A percentile compares a stretch with the other conserved stretches of the same genome.
Evolutionary conservation across 2,888 invertebrate species (phyloP).

Genomic region (Magallana nippona): DNA sequence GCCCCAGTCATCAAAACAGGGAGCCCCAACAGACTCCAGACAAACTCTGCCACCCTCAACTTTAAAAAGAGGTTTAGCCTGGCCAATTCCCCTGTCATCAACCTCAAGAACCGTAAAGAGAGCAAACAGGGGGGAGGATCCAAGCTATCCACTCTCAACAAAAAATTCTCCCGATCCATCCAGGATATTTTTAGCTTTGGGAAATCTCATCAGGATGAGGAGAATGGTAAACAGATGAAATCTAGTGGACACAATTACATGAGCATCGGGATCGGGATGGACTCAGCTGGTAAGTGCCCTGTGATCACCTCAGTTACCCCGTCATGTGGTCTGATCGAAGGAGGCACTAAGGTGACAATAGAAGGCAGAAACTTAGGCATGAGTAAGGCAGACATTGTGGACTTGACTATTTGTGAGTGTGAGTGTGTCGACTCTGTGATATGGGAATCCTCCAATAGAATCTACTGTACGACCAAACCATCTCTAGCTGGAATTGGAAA

Average conservation of each 20-base stretch:
- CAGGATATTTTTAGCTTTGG: slow-evolving; percentile 73
- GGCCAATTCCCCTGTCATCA: slow-evolving; percentile 41
- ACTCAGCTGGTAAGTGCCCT: slow-evolving; percentile 66
- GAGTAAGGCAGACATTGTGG: slow-evolving; percentile 74
- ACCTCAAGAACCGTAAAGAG: slow-evolving; percentile 51
- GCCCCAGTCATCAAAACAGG: slow-evolving; percentile 53
- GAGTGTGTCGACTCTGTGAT: slow-evolving; percentile 74
- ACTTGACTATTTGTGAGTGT: slow-evolving; percentile 74
- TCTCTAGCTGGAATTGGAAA: slow-evolving; percentile 72
- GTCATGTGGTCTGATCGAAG: slow-evolving; percentile 69
- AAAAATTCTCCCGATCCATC: slow-evolving; percentile 72
- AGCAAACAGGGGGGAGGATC: slow-evolving; percentile 52
- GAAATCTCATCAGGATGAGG: slow-evolving; percentile 61
- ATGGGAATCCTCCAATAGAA: slow-evolving; percentile 71
- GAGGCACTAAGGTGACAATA: slow-evolving; percentile 73
- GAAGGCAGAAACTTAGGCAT: slow-evolving; percentile 76
- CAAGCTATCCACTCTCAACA: slow-evolving; percentile 70
- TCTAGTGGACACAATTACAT: slow-evolving; percentile 60
- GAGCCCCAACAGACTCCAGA: slow-evolving; percentile 3
- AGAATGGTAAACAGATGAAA: slow-evolving; percentile 54
- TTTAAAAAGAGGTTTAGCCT: slow-evolving; percentile 35
- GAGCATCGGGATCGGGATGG: slow-evolving; percentile 65
- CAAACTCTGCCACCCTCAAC: slow-evolving; percentile 3
- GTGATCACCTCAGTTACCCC: slow-evolving; percentile 73
- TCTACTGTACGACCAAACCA: slow-evolving; percentile 73